Percentiles rank a stretch among this genome's conserved stretches.
Conservation (phyloP, 2,797 vertebrate species). For the Hozukius guyotensis region DNA sequence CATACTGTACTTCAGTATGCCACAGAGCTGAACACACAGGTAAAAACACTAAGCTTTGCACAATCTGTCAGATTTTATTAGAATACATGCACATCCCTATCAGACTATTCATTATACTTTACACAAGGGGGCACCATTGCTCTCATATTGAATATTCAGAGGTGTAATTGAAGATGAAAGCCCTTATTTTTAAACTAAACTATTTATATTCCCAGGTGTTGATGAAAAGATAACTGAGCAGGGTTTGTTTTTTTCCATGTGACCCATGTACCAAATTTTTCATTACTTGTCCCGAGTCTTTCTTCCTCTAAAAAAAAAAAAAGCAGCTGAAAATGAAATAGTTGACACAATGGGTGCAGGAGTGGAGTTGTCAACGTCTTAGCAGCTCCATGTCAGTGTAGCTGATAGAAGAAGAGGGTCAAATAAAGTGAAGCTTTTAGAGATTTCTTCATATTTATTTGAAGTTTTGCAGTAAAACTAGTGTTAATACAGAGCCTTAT, state of each 20-base stretch:
- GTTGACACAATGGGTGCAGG: conserved; percentile 70
- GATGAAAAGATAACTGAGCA: conserved; percentile 52
- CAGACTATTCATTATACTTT: conserved; percentile 48
- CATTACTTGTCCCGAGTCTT: conserved; percentile 24
- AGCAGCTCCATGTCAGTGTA: conserved; percentile 36
- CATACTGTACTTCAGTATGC: conserved; percentile 31
- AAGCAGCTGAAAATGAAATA: conserved; percentile 22
- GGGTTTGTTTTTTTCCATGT: conserved; percentile 23
- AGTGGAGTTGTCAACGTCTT: conserved; percentile 61
- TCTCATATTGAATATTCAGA: conserved; percentile 64
- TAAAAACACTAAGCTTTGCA: conserved; percentile 18
- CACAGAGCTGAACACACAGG: conserved; percentile 19
- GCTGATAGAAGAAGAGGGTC: conserved; percentile 51
- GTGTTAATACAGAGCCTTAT: conserved; percentile 23
- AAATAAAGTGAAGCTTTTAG: conserved; percentile 25
- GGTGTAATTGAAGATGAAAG: conserved; percentile 70
- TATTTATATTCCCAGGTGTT: conserved; percentile 72
- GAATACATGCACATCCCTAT: conserved; percentile 8
- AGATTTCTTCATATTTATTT: conserved; percentile 42
- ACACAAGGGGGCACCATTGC: conserved; percentile 82
- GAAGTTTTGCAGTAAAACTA: conserved; percentile 14
- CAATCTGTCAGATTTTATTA: conserved; percentile 16
- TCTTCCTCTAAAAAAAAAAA: neutral
- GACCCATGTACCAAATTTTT: conserved; percentile 45
- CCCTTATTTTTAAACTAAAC: conserved; percentile 71